Evolutionary conservation across 2,113 vertebrate species (phyloP).

Genomic region (Nesogale talazaci): DNA sequence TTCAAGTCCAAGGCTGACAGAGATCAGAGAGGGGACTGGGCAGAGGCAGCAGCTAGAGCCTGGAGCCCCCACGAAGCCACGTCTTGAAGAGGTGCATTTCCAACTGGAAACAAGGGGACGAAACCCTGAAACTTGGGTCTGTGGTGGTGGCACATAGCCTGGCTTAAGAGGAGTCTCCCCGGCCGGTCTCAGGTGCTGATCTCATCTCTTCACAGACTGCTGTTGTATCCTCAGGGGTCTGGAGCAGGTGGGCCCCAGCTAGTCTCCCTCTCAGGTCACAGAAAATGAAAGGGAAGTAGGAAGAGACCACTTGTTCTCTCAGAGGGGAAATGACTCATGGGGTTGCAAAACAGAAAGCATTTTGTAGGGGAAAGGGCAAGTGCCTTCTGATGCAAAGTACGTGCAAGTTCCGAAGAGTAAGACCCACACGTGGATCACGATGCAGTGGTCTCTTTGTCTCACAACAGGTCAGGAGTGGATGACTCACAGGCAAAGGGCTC

Average conservation of each 20-base stretch:
- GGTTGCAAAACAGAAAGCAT: background rate
- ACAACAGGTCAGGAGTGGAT: background rate
- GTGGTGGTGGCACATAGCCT: background rate
- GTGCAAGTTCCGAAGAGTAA: background rate
- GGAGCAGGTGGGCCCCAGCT: background rate
- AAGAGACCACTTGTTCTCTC: background rate
- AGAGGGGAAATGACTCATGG: slow-evolving; percentile 61
- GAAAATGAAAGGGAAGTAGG: background rate
- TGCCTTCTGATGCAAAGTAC: slow-evolving; percentile 6
- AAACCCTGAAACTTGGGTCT: background rate
- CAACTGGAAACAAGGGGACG: background rate
- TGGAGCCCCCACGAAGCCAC: background rate
- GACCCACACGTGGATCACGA: background rate
- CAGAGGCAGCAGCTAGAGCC: background rate
- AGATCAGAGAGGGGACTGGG: too few species aligned
- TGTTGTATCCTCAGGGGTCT: background rate
- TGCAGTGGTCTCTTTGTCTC: background rate
- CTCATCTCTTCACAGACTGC: background rate
- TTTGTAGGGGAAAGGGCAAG: slow-evolving; percentile 70
- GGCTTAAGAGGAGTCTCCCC: background rate
- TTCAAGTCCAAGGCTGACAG: background rate
- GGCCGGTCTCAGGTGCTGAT: too few species aligned
- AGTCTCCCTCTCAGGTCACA: background rate
- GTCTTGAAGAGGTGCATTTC: background rate
- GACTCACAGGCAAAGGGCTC: background rate